Evolutionary conservation across 2,888 invertebrate genomes (phyloP), one percentile per base, ranked within the genome.

Genomic region (Caradrina clavipalpis): DNA sequence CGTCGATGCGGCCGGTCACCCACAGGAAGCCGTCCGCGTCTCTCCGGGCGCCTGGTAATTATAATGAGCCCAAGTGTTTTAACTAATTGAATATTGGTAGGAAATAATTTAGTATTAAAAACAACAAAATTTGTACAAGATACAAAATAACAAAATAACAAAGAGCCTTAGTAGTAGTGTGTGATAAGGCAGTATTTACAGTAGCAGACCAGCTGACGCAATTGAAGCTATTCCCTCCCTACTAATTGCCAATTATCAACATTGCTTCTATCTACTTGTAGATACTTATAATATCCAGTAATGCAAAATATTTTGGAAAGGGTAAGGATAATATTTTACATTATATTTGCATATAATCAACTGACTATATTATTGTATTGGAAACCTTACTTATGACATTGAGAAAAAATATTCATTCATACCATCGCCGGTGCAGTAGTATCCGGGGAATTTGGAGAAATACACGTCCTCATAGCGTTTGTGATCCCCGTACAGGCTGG

Each of bases 361-460:
- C 8, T 10, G 11, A n/a, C 10, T 49, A 59, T 22, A 8, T 49
- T 17, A 22, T 22, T 42, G 61, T 39, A 45, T 4, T 17, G 17
- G 42, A 13, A 39, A 39, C 39, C 13, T 17, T 17, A 45, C 17
- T 45, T 45, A 45, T 1, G 17, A 45, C 45, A 45, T 17, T 45
- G 45, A 5, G 6, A 45, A 45, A 45, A 39, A 47, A 11, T 17
- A 22, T 31, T 5, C 15, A 53, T 13, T 45, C 90, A 73, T 94
- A 99, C 99, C 99, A 94, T 99, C 99, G 58, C 99, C 99, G 61
- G 99, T 99, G 93, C 98, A 99, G 92, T 99, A 99, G 95, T 97
- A 99, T 64, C 99, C 99, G 0, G 98, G 98, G 93, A 99, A 99
- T 93, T 98, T 98, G 66, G 98, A 97, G 96, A 99, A 99, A 92